phyloP scores from a whole-genome alignment of 2,113 vertebrate genomes.

The Lampris incognitus region DNA sequence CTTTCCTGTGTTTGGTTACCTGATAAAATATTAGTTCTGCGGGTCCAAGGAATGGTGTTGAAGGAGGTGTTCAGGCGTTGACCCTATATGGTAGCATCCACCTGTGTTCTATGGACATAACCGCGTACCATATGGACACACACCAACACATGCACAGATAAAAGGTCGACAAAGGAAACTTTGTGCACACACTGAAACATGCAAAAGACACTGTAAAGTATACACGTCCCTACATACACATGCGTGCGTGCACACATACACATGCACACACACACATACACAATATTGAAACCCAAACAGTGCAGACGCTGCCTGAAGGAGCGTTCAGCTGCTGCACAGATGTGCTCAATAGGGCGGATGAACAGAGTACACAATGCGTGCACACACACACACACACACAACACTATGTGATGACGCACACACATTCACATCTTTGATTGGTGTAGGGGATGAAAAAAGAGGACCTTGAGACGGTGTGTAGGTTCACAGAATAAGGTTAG shows the following conservation, averaged over 20 bases:
- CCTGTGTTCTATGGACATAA: slow-evolving; percentile 26
- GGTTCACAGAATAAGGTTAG: slow-evolving; percentile 30
- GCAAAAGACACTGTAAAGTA: slow-evolving; percentile 55
- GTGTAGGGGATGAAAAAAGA: slow-evolving; percentile 16
- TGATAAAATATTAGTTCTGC: slow-evolving; percentile 50
- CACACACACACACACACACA: slow-evolving; percentile 30
- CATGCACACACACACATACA: slow-evolving; percentile 32
- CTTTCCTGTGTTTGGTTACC: slow-evolving; percentile 44
- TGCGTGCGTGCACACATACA: slow-evolving; percentile 48
- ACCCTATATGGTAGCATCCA: slow-evolving; percentile 6
- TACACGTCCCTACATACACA: neutral
- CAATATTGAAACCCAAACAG: slow-evolving; percentile 72
- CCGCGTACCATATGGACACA: slow-evolving; percentile 9
- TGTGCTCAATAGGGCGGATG: slow-evolving; percentile 66
- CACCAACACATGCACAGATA: neutral
- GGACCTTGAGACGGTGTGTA: slow-evolving; percentile 37
- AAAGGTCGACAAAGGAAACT: slow-evolving; percentile 1
- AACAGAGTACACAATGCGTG: slow-evolving; percentile 49
- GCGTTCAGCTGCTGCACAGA: slow-evolving; percentile 79
- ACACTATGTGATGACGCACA: neutral
- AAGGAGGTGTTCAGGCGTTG: neutral
- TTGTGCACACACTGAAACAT: slow-evolving; percentile 27
- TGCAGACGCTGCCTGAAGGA: slow-evolving; percentile 70
- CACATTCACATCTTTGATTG: slow-evolving; percentile 23
- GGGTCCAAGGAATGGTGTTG: slow-evolving; percentile 8